Conservation (phyloP, 2,113 vertebrate species). For the Smithornis capensis region DNA sequence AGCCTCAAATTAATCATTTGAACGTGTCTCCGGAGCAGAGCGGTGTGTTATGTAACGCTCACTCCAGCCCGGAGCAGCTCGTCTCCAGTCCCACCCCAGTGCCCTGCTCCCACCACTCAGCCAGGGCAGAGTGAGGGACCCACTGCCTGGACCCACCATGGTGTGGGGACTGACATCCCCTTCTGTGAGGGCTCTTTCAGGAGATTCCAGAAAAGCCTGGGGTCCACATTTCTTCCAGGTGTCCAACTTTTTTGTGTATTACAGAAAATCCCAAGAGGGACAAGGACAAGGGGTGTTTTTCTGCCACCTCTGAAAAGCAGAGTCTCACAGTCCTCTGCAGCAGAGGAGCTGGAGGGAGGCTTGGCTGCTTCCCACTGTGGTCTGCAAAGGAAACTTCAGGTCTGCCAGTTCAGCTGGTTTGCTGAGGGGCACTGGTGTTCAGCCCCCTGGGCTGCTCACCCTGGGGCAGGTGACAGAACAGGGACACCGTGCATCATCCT, state of each 20-base stretch:
- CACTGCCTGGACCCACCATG: neutral
- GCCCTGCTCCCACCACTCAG: neutral
- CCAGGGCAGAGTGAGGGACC: too few relatives aligned
- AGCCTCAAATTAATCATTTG: constrained; percentile 67
- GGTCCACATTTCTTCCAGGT: neutral
- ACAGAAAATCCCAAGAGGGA: neutral
- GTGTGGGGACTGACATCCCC: rapidly evolving
- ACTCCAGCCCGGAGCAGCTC: neutral
- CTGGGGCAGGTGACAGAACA: neutral
- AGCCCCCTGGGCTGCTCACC: neutral
- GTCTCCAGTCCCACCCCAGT: neutral
- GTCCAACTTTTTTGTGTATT: neutral
- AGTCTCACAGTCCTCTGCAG: neutral
- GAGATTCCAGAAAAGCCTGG: neutral
- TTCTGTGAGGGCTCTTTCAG: neutral
- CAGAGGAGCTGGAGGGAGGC: neutral
- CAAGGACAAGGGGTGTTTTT: neutral
- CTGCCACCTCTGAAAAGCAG: neutral
- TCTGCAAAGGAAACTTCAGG: neutral
- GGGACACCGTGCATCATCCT: rapidly evolving
- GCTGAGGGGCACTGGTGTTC: neutral
- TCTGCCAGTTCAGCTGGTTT: neutral
- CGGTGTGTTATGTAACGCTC: constrained; percentile 67
- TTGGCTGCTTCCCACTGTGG: neutral
- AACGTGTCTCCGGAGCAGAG: constrained; percentile 28